Conservation (phyloP, 2,113 vertebrate species). For the Gymnobelideus leadbeateri region DNA sequence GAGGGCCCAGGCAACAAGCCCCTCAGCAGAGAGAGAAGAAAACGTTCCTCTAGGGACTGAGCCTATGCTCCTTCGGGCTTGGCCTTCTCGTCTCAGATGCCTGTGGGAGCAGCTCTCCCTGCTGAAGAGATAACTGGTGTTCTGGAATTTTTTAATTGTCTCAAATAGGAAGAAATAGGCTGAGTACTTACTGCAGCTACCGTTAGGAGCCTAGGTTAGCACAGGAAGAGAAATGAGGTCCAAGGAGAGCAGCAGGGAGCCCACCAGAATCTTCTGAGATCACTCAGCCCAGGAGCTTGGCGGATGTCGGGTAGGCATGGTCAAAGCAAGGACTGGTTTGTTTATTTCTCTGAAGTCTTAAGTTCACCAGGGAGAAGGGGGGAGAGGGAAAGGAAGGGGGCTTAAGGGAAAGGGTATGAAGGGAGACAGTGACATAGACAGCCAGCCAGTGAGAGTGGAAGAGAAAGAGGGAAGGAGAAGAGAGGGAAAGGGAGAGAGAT, state of each 20-base stretch:
- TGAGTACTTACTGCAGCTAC: not conserved
- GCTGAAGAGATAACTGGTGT: not conserved
- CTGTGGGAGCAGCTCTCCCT: not conserved
- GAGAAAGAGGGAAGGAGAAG: not conserved
- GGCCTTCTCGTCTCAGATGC: not conserved
- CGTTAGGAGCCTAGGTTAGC: not conserved
- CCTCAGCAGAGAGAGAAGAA: not conserved
- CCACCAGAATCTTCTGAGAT: not conserved
- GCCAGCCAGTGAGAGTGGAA: not conserved
- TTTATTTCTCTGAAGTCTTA: not conserved
- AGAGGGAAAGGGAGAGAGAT: not conserved
- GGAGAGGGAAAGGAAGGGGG: not conserved
- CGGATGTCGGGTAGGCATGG: not conserved
- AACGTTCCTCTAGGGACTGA: not conserved
- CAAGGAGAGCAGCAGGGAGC: not conserved
- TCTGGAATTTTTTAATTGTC: conserved; percentile 10
- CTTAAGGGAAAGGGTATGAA: not conserved
- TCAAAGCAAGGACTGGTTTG: not conserved
- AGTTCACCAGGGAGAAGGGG: not conserved
- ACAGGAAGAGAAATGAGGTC: not conserved
- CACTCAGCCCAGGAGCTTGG: no score
- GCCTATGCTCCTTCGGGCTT: not conserved
- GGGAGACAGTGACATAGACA: not conserved
- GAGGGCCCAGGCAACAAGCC: not conserved
- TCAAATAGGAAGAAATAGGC: not conserved